Percentiles rank a stretch among this genome's conserved stretches.
phyloP scores from a whole-genome alignment of 2,797 vertebrate genomes.

The Sebastes minor region DNA sequence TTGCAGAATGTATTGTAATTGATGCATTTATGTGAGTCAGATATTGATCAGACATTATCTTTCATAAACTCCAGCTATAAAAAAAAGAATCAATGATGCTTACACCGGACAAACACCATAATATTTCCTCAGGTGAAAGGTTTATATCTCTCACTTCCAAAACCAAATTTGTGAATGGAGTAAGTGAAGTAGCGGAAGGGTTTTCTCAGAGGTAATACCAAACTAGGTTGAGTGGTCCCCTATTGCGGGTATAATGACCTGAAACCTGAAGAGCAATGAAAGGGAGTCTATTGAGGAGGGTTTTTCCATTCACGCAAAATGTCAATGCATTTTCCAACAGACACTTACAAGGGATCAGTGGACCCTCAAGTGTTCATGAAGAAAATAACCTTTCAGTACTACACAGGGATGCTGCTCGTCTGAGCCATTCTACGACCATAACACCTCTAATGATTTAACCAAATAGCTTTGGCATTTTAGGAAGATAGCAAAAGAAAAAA shows the following conservation, averaged over 20 bases:
- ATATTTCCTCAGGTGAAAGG: slow-evolving; percentile 52
- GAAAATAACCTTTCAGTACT: slow-evolving; percentile 80
- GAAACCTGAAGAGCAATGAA: slow-evolving; percentile 78
- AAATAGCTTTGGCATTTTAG: slow-evolving; percentile 82
- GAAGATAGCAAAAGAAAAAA: slow-evolving; percentile 39
- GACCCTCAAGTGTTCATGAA: slow-evolving; percentile 82
- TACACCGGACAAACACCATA: slow-evolving; percentile 13
- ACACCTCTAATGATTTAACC: slow-evolving; percentile 74
- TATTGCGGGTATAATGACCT: slow-evolving; percentile 79
- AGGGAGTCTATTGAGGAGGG: slow-evolving; percentile 75
- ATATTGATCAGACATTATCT: not conserved
- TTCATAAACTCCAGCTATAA: not conserved
- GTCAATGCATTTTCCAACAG: slow-evolving; percentile 86
- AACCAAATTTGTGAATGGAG: slow-evolving; percentile 59
- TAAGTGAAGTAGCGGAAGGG: slow-evolving; percentile 53
- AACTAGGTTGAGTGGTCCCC: slow-evolving; percentile 76
- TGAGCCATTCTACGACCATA: slow-evolving; percentile 69
- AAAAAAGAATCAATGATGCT: slow-evolving; percentile 18
- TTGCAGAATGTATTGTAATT: not conserved
- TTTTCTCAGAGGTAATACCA: slow-evolving; percentile 73
- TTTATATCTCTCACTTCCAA: slow-evolving; percentile 42
- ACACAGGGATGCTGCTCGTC: slow-evolving; percentile 69
- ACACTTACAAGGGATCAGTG: slow-evolving; percentile 84
- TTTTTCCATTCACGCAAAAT: slow-evolving; percentile 81
- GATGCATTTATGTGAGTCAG: not conserved